A percentile compares a stretch with the other conserved stretches of the same genome.
Conservation (phyloP, 2,888 invertebrate genomes). For the Oscheius sp. region DNA sequence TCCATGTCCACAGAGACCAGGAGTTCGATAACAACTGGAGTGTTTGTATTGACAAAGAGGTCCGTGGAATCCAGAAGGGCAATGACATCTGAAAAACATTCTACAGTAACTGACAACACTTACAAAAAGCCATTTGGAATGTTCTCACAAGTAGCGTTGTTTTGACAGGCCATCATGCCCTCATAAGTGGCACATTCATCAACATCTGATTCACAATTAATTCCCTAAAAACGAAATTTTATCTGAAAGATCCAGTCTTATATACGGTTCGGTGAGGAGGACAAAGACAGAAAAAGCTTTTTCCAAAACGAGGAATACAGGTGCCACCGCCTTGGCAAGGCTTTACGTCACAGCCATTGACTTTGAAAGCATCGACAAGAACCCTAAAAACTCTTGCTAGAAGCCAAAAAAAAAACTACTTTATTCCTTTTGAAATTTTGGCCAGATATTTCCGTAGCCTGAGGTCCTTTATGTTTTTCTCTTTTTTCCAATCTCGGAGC, state of each 20-base stretch:
- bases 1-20: conserved; percentile 55
- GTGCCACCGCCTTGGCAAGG: conserved; percentile 65
- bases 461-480: conserved; percentile 19
- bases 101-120: conserved; percentile 1
- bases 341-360: conserved; percentile 53
- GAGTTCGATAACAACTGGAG: conserved; percentile 50
- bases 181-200: conserved; percentile 62
- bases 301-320: conserved; percentile 61
- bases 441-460: conserved; percentile 24
- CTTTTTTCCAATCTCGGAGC: conserved; percentile 30
- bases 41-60: conserved; percentile 54
- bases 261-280: conserved; percentile 55
- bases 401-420: too few species aligned
- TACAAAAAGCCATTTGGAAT: conserved; percentile 50
- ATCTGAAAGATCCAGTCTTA: neutral
- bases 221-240: conserved; percentile 43
- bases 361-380: conserved; percentile 18
- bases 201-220: conserved; percentile 57
- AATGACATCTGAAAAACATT: conserved; percentile 77
- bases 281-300: conserved; percentile 62
- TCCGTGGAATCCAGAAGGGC: conserved; percentile 59
- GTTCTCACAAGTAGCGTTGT: conserved; percentile 66
- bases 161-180: conserved; percentile 59
- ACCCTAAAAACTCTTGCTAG: too few species aligned
- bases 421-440: conserved; percentile 21